Evolutionary conservation across 2,888 invertebrate genomes (phyloP), one percentile per base, ranked within the genome.

Genomic region (Ophion obscuratus): DNA sequence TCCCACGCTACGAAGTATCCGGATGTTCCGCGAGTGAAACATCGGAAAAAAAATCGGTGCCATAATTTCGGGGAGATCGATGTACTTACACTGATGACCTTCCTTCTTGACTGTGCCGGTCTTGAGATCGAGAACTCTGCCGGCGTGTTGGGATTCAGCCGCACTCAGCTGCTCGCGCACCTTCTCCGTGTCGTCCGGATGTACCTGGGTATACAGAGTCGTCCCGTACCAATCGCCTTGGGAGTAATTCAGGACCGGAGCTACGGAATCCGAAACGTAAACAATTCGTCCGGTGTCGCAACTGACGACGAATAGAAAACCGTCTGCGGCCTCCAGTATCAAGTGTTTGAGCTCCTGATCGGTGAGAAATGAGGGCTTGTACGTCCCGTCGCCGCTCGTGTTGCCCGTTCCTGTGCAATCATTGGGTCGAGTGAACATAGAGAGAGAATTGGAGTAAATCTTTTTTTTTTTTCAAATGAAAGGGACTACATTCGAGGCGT

Each of bases 61-160:
- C 27, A 27, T 59, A 14, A 40, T 10, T 2, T 11, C 3, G 44
- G 57, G 31, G 31, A 74, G 14, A 14, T 31, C 31, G 31, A 31
- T 31, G 31, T 31, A 90, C 97, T 97, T 95, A 98, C 98, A 98
- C 95, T 99, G 99, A 95, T 99, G 99, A 0, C 99, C 99, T 94
- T 99, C 99, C 94, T 99, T 99, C 94, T 99, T 99, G 14, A 99
- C 99, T 7, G 99, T 99, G 83, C 99, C 99, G 78, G 99, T 99
- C 95, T 99, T 99, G 79, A 99, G 95, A 94, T 99, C 99, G 87
- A 99, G 95, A 89, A 99, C 99, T 83, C 99, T 96, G 9, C 99
- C 99, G 0, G 98, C 97, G 93, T 98, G 99, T 93, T 98, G 98
- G 31, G 99, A 98, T 94, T 99, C 99, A 93, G 98, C 98, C 0